Evolutionary conservation across 2,113 vertebrate genomes (phyloP).

Genomic region (Natator depressus): DNA sequence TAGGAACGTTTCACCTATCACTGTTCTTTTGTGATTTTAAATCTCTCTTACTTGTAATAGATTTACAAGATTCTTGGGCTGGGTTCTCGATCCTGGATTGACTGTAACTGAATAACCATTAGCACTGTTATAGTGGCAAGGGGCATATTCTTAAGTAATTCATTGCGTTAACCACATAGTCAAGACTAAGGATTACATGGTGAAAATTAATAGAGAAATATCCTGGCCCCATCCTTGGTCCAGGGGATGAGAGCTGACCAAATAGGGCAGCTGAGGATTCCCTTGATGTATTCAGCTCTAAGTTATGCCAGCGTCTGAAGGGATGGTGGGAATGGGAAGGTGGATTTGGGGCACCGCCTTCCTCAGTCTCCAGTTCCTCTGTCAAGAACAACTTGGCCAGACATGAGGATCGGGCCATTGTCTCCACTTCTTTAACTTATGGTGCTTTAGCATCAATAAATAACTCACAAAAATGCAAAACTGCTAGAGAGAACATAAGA

Average conservation of each 20-base stretch:
- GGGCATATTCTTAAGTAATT: not conserved
- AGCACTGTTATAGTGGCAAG: not conserved
- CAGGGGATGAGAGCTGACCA: not conserved
- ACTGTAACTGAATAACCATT: not conserved
- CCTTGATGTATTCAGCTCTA: not conserved
- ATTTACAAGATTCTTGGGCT: not conserved
- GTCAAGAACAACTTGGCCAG: not conserved
- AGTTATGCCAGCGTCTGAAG: not conserved
- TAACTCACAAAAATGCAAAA: not conserved
- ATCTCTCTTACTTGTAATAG: not conserved
- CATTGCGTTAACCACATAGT: not conserved
- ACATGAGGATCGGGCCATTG: not conserved
- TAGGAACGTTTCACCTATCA: not conserved
- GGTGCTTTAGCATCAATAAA: not conserved
- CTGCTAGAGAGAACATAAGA: not conserved
- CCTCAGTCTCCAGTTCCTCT: not conserved
- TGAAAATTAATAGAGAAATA: not conserved
- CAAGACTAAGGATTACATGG: not conserved
- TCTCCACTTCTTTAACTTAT: not conserved
- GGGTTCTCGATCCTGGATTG: not conserved
- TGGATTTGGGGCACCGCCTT: not conserved
- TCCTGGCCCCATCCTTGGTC: not conserved
- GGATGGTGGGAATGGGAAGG: not conserved
- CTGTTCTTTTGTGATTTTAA: not conserved
- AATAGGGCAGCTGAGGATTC: not conserved